A percentile compares a stretch with the other conserved stretches of the same genome.
Evolutionary conservation across 1,140 invertebrate species (phyloP).

Genomic region (Hesperophylax magnus): DNA sequence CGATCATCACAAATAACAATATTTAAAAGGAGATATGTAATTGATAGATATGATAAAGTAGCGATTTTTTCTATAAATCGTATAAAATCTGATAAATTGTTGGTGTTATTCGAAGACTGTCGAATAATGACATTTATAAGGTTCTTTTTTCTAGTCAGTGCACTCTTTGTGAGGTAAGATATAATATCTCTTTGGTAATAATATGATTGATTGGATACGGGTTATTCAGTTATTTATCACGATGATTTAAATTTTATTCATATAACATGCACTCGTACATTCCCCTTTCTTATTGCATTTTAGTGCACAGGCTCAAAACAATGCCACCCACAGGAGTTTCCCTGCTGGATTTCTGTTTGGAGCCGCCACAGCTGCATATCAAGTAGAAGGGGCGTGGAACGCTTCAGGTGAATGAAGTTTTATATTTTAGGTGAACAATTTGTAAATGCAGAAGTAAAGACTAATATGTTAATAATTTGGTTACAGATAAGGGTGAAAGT

Average conservation of each 20-base stretch:
- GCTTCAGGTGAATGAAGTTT: conserved; percentile 65
- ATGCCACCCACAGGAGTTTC: conserved; percentile 62
- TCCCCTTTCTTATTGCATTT: neutral
- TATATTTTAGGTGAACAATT: too few relatives aligned
- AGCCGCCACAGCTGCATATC: conserved; percentile 73
- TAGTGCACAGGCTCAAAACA: conserved; percentile 23
- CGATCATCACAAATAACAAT: too few relatives aligned
- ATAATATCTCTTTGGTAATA: neutral
- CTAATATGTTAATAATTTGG: too few relatives aligned
- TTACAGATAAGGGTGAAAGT: conserved; percentile 63
- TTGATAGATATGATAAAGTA: neutral
- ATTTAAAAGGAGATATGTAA: too few relatives aligned
- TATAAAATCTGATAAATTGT: neutral
- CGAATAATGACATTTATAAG: neutral
- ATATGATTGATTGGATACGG: neutral
- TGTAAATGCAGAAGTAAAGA: too few relatives aligned
- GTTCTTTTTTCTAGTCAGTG: neutral
- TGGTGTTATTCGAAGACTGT: neutral
- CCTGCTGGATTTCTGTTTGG: conserved; percentile 73
- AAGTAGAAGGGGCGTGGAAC: conserved; percentile 77
- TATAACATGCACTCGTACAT: neutral
- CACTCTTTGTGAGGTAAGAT: too few relatives aligned
- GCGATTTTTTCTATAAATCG: neutral
- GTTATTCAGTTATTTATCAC: too few relatives aligned
- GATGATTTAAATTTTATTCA: neutral